These are phyloP conservation scores for Kuschelorhynchus macadamiae DNA, from an alignment of 2,888 invertebrate species.

Conservation along the genomic window DNA sequence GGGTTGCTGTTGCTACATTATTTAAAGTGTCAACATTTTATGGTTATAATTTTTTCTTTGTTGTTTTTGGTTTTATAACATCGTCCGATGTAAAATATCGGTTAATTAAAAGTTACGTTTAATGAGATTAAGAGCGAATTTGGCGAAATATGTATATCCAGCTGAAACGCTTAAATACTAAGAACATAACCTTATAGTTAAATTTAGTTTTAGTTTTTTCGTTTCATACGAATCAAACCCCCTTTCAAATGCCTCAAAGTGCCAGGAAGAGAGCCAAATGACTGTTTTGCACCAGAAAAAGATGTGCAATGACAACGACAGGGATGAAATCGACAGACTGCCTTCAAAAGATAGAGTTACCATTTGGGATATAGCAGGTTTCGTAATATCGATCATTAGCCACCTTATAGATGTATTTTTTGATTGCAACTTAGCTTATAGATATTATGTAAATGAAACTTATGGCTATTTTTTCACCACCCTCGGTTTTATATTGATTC, in stretches of 20 bases:
- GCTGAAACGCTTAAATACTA: no score
- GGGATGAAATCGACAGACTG: slow-evolving; percentile 74
- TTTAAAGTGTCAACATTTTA: no score
- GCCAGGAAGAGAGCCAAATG: slow-evolving; percentile 49
- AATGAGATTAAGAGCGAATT: no score
- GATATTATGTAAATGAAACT: slow-evolving; percentile 69
- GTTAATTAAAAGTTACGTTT: no score
- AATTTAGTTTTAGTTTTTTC: no score
- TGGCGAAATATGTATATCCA: no score
- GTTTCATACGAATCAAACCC: no score
- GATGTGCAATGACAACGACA: slow-evolving; percentile 66
- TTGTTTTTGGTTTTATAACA: slow-evolving; percentile 28
- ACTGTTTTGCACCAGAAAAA: slow-evolving; percentile 61
- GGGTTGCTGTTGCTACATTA: no score
- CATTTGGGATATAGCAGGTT: slow-evolving; percentile 76
- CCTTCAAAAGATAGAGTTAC: slow-evolving; percentile 74
- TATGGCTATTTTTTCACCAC: slow-evolving; percentile 79
- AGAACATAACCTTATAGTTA: no score
- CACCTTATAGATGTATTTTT: slow-evolving; percentile 79
- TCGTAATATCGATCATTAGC: slow-evolving; percentile 77
- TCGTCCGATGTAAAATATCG: slow-evolving; percentile 9
- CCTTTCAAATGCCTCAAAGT: background rate
- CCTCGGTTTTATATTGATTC: slow-evolving; percentile 78
- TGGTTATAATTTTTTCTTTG: slow-evolving; percentile 16
- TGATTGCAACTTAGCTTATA: slow-evolving; percentile 79